A percentile compares a stretch with the other conserved stretches of the same genome.
Conservation (phyloP, 2,797 vertebrate genomes). For the Diglossa cyanea region DNA sequence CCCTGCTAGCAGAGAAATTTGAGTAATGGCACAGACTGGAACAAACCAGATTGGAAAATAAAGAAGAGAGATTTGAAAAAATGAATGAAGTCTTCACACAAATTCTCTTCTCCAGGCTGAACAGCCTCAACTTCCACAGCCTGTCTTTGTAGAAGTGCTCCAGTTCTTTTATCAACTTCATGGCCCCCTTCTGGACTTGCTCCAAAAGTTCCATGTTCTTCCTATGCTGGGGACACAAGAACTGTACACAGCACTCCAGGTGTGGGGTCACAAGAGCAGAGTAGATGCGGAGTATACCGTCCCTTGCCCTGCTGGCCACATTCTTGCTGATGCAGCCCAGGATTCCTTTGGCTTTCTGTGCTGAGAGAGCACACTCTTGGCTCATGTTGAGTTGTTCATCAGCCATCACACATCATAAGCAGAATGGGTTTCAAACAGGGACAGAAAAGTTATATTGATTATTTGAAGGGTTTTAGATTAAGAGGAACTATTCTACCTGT, state of each 20-base stretch:
- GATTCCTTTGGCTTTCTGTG: background rate
- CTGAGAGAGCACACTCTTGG: background rate
- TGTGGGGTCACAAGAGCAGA: background rate
- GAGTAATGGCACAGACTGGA: background rate
- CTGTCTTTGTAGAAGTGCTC: background rate
- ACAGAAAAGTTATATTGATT: background rate
- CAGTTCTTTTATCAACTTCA: background rate
- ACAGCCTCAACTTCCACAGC: background rate
- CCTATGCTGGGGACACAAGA: background rate
- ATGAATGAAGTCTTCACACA: background rate
- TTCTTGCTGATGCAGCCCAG: background rate
- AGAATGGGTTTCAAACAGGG: background rate
- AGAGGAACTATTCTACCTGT: background rate
- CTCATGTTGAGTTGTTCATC: background rate
- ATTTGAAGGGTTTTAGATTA: background rate
- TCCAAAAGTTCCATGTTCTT: background rate
- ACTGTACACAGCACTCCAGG: background rate
- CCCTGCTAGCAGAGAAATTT: background rate
- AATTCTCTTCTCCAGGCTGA: background rate
- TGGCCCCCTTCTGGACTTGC: background rate
- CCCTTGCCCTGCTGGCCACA: background rate
- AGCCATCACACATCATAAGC: background rate
- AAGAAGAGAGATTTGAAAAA: background rate
- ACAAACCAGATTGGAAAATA: background rate
- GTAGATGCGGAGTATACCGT: background rate